A percentile compares a stretch with the other conserved stretches of the same genome.
Conservation (phyloP, 2,888 invertebrate genomes). For the Meta bourneti region DNA sequence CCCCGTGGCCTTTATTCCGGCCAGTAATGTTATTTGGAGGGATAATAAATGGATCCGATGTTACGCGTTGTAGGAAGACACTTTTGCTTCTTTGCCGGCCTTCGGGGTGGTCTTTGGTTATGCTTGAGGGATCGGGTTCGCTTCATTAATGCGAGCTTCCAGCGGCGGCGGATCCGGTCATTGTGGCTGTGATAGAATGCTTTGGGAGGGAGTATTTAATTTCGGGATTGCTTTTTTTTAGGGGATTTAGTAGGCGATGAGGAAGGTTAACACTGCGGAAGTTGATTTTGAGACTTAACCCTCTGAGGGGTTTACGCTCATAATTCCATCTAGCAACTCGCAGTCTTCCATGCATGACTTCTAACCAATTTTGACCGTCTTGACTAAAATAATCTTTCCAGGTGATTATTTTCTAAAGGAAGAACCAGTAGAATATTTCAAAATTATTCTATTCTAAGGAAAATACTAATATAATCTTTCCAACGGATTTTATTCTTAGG, state of each 20-base stretch:
- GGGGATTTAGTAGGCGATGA: background rate
- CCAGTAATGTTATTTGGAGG: slow-evolving; percentile 31
- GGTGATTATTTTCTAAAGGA: no score
- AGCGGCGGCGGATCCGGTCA: background rate
- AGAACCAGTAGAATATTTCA: no score
- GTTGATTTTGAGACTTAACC: no score
- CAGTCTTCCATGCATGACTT: no score
- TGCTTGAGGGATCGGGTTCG: background rate
- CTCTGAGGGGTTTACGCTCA: no score
- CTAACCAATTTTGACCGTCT: no score
- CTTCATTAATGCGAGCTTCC: slow-evolving; percentile 25
- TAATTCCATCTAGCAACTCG: no score
- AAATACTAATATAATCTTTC: no score
- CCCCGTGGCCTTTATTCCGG: background rate
- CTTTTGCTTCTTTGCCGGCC: background rate
- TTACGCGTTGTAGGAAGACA: slow-evolving; percentile 36
- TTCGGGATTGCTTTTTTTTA: background rate
- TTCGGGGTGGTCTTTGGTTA: slow-evolving; percentile 11
- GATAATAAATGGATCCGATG: slow-evolving; percentile 40
- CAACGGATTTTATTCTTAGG: no score
- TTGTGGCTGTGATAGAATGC: background rate
- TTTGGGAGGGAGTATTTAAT: background rate
- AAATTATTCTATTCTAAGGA: no score
- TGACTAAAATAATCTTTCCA: no score
- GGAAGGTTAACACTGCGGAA: background rate